A percentile compares a stretch with the other conserved stretches of the same genome.
These are phyloP conservation scores for Brachionus manjavacas DNA, from an alignment of 1,140 invertebrate species.

Conservation along the genomic window DNA sequence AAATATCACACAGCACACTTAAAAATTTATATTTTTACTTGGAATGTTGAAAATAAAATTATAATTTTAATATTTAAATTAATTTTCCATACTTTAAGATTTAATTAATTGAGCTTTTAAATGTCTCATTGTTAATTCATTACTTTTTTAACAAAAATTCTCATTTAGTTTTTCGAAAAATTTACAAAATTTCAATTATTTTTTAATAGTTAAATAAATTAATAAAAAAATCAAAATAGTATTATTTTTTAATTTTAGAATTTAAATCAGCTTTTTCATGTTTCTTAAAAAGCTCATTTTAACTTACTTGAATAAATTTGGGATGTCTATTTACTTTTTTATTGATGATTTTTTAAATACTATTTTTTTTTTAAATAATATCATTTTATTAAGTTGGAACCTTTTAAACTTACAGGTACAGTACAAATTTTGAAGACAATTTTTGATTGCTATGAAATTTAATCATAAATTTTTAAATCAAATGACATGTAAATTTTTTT, in stretches of 20 bases:
- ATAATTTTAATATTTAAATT: neutral
- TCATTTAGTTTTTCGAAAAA: neutral
- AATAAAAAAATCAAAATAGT: too few species aligned
- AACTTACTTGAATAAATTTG: too few species aligned
- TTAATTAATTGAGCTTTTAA: neutral
- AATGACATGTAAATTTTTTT: neutral
- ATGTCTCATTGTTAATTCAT: neutral
- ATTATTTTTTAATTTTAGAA: too few species aligned
- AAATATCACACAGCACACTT: neutral
- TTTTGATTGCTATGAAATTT: neutral
- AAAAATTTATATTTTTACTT: neutral
- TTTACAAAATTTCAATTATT: neutral
- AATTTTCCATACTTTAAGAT: neutral
- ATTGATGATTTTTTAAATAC: too few species aligned
- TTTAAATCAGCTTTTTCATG: too few species aligned
- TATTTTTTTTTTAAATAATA: too few species aligned
- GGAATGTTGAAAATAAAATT: neutral
- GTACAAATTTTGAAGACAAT: neutral
- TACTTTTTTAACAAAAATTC: neutral
- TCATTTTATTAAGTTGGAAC: too few species aligned
- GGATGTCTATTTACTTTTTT: too few species aligned
- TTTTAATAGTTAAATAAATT: neutral
- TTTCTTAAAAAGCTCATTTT: too few species aligned
- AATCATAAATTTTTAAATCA: neutral
- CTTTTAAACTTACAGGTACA: too few species aligned